These are phyloP conservation scores for Zygogramma bicolorata DNA, from an alignment of 2,888 invertebrate genomes.

Conservation along the genomic window DNA sequence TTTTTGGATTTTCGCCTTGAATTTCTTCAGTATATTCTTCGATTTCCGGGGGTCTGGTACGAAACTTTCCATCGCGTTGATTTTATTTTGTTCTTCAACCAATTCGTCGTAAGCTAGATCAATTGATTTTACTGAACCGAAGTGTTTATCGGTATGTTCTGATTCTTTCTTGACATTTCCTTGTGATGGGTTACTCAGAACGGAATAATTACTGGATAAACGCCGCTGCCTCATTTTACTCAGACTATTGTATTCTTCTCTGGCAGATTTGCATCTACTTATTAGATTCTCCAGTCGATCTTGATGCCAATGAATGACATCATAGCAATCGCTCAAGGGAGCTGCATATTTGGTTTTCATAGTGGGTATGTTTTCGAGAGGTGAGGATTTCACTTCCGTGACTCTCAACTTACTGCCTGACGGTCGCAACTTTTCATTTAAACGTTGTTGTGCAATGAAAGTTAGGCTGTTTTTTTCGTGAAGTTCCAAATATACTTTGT, in stretches of 20 bases:
- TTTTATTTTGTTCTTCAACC: slow-evolving; percentile 50
- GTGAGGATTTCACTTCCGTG: slow-evolving; percentile 23
- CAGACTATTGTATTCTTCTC: slow-evolving; percentile 55
- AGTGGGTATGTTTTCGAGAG: not conserved
- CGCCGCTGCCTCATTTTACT: slow-evolving; percentile 14
- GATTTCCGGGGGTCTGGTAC: slow-evolving; percentile 56
- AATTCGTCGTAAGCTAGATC: slow-evolving; percentile 54
- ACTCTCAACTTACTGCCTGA: slow-evolving; percentile 64
- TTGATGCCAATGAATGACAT: slow-evolving; percentile 72
- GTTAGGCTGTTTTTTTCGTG: slow-evolving; percentile 69
- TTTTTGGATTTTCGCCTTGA: slow-evolving; percentile 68
- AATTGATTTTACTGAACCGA: slow-evolving; percentile 17
- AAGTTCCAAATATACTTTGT: slow-evolving; percentile 73
- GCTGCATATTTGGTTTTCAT: slow-evolving; percentile 59
- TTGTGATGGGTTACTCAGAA: not conserved
- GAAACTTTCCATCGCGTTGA: slow-evolving; percentile 43
- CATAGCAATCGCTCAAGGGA: slow-evolving; percentile 67
- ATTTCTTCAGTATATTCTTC: slow-evolving; percentile 68
- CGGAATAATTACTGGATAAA: slow-evolving; percentile 28
- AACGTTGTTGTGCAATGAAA: slow-evolving; percentile 41
- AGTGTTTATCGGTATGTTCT: not conserved
- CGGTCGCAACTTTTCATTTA: slow-evolving; percentile 46
- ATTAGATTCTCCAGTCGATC: slow-evolving; percentile 67
- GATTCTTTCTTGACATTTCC: not conserved
- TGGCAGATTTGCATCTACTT: slow-evolving; percentile 53